phyloP scores from a whole-genome alignment of 2,113 vertebrate genomes.

The Elgaria multicarinata region DNA sequence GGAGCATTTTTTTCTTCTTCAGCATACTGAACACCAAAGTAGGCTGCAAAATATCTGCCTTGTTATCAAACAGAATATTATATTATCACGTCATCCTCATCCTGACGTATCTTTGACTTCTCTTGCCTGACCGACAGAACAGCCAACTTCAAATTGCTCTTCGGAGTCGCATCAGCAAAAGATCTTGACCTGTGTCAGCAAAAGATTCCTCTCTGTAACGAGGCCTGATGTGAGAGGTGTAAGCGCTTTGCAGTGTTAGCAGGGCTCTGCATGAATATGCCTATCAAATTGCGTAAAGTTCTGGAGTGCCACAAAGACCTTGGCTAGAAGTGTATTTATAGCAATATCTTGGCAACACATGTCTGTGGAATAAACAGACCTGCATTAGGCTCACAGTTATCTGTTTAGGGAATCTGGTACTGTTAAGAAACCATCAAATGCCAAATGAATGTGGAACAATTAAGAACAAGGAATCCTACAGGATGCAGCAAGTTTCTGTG shows the following conservation, averaged over 20 bases:
- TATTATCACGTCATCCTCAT: slow-evolving; percentile 57
- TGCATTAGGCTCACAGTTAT: slow-evolving; percentile 19
- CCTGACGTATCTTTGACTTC: slow-evolving; percentile 46
- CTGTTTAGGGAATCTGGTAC: not conserved
- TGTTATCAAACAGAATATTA: slow-evolving; percentile 59
- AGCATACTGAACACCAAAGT: slow-evolving; percentile 43
- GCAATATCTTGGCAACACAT: not conserved
- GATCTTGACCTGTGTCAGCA: not conserved
- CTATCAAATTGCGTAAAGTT: not conserved
- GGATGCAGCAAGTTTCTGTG: not conserved
- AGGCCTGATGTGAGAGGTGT: not conserved
- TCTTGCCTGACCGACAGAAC: slow-evolving; percentile 47
- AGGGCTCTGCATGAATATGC: not conserved
- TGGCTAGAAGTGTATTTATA: not conserved
- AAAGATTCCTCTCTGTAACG: not conserved
- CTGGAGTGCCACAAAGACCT: not conserved
- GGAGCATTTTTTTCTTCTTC: slow-evolving; percentile 61
- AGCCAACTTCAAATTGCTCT: slow-evolving; percentile 33
- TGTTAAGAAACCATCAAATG: not conserved
- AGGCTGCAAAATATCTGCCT: slow-evolving; percentile 11
- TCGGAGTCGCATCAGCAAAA: slow-evolving; percentile 21
- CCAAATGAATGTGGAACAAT: not conserved
- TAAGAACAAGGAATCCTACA: not conserved
- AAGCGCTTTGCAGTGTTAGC: not conserved
- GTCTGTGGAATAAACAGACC: slow-evolving; percentile 25